A percentile compares a stretch with the other conserved stretches of the same genome.
Conservation (phyloP, 2,888 invertebrate genomes). For the Torymus tubicola region DNA sequence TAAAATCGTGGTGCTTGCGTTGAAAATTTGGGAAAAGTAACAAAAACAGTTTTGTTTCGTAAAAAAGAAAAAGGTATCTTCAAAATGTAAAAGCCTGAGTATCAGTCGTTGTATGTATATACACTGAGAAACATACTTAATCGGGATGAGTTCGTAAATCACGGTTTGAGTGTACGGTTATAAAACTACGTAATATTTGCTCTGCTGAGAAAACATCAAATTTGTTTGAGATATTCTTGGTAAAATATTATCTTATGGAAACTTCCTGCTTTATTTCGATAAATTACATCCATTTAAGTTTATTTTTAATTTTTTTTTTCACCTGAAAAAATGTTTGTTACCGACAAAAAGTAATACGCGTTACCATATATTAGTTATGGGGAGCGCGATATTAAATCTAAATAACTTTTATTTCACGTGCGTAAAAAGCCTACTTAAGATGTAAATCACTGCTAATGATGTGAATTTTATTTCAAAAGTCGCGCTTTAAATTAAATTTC, state of each 20-base stretch:
- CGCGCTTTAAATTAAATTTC: constrained; percentile 53
- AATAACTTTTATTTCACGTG: constrained; percentile 13
- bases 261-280: constrained; percentile 36
- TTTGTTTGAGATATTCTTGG: constrained; percentile 24
- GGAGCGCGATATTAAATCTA: constrained; percentile 12
- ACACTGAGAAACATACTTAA: constrained; percentile 8
- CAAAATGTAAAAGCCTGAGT: constrained; percentile 26
- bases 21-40: not conserved
- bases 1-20: not conserved
- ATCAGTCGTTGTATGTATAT: constrained; percentile 14
- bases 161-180: constrained; percentile 37
- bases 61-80: not conserved
- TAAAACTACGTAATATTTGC: constrained; percentile 53
- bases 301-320: not conserved
- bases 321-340: not conserved
- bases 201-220: constrained; percentile 24
- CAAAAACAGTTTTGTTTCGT: constrained; percentile 7
- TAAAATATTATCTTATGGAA: constrained; percentile 49
- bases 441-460: constrained; percentile 53
- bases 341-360: not conserved
- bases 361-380: constrained; percentile 16
- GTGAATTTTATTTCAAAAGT: constrained; percentile 42
- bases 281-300: constrained; percentile 25
- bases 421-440: constrained; percentile 26
- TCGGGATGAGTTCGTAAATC: constrained; percentile 53